Evolutionary conservation across 2,113 vertebrate genomes (phyloP), one percentile per base, ranked within the genome.

Genomic region (Phrynosoma blainvillii): DNA sequence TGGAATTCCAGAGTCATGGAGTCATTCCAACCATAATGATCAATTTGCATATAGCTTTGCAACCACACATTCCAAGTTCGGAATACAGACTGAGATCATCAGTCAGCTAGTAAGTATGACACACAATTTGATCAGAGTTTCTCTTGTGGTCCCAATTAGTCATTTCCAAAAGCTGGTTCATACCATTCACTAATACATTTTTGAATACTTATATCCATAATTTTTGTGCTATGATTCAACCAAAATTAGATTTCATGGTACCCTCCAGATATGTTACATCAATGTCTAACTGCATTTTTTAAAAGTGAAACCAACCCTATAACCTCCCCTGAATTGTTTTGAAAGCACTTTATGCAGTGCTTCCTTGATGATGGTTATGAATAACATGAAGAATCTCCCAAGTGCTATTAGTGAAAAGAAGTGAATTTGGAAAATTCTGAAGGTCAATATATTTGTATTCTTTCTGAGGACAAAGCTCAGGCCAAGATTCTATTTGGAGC

Each of bases 151-250:
- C 88, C 90, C 87, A 75, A 81, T 89, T 93, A 88, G 88, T 89
- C 91, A 90, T 84, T 89, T 90, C 94, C 89, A 85, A 47, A 36
- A n/a, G 56, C 94, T 93, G 91, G 90, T 89, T 89, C 21, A 47
- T 77, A 90, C 89, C 82, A 74, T 79, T 92, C 85, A 88, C 87
- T 90, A 89, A 91, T 87, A 83, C 88, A 91, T 96, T 96, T 95
- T 94, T 88, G 82, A 59, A 86, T 87, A 62, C 80, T 36, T 36
- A 36, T 36, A 89, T 79, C 92, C 62, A 16, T 30, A 73, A 81
- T 81, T 90, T 89, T 92, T 88, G 88, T 91, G 85, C 66, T n/a
- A 62, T 70, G 78, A 85, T 94, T 87, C 86, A 79, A 32, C 66
- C 92, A 79, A 87, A 73, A 83, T 88, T 89, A 89, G 81, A 75